These are phyloP conservation scores for Emmelina monodactyla DNA, from an alignment of 2,888 invertebrate genomes.

Conservation along the genomic window DNA sequence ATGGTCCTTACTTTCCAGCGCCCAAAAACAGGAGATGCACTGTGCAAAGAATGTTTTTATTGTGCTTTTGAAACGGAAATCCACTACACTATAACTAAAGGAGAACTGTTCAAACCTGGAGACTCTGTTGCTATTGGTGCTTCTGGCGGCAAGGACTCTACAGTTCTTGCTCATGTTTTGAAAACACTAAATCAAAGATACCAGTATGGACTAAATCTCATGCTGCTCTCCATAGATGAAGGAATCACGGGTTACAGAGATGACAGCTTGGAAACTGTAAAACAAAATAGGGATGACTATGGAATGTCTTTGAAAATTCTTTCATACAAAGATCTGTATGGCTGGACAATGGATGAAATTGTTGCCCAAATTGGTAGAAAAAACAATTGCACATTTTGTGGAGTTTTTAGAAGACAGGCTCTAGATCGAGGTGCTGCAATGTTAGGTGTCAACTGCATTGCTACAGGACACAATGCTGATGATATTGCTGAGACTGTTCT, in stretches of 20 bases:
- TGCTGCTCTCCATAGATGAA: conserved; percentile 96
- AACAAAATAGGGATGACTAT: conserved; percentile 93
- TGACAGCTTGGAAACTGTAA: conserved; percentile 96
- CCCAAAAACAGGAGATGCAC: conserved; percentile 88
- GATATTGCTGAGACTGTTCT: conserved; percentile 98
- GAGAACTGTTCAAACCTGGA: conserved; percentile 81
- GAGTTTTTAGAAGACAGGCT: conserved; percentile 95
- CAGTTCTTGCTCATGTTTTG: conserved; percentile 93
- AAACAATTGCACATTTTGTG: conserved; percentile 97
- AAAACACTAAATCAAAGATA: conserved; percentile 91
- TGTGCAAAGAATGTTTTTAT: conserved; percentile 96
- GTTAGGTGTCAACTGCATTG: conserved; percentile 89
- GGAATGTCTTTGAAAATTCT: conserved; percentile 92
- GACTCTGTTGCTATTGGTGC: conserved; percentile 93
- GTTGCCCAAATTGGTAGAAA: conserved; percentile 85
- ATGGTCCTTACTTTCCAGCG: conserved; percentile 65
- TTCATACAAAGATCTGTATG: conserved; percentile 96
- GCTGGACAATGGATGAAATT: conserved; percentile 99
- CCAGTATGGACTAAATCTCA: conserved; percentile 87
- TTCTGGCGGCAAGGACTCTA: conserved; percentile 96
- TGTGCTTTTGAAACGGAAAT: conserved; percentile 94
- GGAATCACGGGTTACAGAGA: conserved; percentile 96
- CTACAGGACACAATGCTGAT: conserved; percentile 96
- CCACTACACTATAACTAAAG: conserved; percentile 86
- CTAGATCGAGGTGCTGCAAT: conserved; percentile 92